Evolutionary conservation across 2,888 invertebrate species (phyloP).

Genomic region (Poecilus cupreus): DNA sequence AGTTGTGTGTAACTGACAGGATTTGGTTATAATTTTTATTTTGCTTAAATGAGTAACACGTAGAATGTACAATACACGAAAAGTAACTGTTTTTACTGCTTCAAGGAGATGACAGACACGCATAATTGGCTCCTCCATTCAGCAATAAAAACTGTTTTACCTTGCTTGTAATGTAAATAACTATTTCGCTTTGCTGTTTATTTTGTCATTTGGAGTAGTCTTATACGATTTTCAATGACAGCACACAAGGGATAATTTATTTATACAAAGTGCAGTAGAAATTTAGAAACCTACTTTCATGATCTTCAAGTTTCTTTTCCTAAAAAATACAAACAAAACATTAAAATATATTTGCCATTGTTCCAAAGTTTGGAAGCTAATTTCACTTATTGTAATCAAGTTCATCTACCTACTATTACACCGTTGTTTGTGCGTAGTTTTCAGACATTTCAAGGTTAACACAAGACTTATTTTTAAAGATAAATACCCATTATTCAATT

Average conservation of each 20-base stretch:
- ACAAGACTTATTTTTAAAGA: conserved; percentile 50
- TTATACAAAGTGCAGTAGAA: not conserved
- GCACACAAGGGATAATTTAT: no score
- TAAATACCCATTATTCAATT: conserved; percentile 53
- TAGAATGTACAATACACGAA: no score
- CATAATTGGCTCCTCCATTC: no score
- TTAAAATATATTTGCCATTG: conserved; percentile 21
- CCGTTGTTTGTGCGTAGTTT: not conserved
- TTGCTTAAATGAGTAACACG: no score
- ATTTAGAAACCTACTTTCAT: conserved; percentile 8
- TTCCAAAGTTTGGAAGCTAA: conserved; percentile 18
- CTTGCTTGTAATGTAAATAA: no score
- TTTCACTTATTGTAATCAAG: conserved; percentile 28
- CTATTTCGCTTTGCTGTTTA: no score
- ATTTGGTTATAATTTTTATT: no score
- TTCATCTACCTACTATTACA: conserved; percentile 6
- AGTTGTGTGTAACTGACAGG: no score
- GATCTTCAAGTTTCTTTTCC: not conserved
- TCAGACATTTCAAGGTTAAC: conserved; percentile 21
- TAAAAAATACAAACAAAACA: conserved; percentile 19
- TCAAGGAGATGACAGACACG: no score
- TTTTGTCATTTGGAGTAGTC: no score
- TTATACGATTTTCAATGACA: not conserved
- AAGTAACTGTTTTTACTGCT: no score
- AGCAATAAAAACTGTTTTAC: no score